Percentiles rank a stretch among this genome's conserved stretches.
These are phyloP conservation scores for Rhopalosiphum maidis DNA, from an alignment of 1,140 invertebrate species.

Conservation along the genomic window DNA sequence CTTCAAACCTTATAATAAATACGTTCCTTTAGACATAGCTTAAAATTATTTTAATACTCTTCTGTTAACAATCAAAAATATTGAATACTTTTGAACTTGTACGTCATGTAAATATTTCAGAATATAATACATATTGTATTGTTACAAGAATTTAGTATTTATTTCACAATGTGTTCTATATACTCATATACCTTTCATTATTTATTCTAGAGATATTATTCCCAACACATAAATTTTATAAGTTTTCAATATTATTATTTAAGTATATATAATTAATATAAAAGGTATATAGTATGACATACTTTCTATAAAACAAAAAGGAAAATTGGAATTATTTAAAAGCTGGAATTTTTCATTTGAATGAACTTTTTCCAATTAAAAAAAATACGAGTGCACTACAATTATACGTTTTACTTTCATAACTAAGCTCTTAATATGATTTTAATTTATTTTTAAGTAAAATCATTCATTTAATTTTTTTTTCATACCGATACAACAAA, in stretches of 20 bases:
- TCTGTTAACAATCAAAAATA: not conserved
- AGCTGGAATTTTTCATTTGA: not conserved
- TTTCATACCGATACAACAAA: not conserved
- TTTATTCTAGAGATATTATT: not conserved
- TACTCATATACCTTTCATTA: not conserved
- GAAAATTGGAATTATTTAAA: not conserved
- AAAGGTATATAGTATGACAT: too few species aligned
- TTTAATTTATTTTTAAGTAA: constrained; percentile 1
- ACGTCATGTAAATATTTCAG: not conserved
- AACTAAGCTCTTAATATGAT: not conserved
- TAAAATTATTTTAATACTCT: not conserved
- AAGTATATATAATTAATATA: too few species aligned
- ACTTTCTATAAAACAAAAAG: not conserved
- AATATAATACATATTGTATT: not conserved
- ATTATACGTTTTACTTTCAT: not conserved
- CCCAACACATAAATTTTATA: not conserved
- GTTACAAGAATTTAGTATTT: too few species aligned
- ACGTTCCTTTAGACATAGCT: not conserved
- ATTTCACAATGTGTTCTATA: too few species aligned
- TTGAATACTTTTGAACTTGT: too few species aligned
- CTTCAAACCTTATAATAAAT: not conserved
- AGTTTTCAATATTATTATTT: not conserved
- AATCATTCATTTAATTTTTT: not conserved
- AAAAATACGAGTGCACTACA: not conserved
- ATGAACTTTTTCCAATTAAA: not conserved